Base-by-base conservation (phyloP, 2,113 vertebrate species). In the Nymphicus hollandicus region DNA sequence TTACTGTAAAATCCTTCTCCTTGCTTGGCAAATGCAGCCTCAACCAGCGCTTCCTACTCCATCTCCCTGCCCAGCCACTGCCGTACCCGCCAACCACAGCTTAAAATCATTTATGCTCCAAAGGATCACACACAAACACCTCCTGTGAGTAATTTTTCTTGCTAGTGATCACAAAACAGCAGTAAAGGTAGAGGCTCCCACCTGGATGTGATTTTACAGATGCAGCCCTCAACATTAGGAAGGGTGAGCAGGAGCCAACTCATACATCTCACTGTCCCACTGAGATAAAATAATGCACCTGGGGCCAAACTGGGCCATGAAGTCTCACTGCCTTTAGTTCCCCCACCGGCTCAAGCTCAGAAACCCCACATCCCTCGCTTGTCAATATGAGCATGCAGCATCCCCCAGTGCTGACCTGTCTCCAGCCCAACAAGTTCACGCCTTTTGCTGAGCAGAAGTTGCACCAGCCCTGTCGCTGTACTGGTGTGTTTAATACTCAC, bases 1-100 rank as follows among this genome's bases (percentile, higher is more conserved):
- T 97, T 97, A 96, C 96, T 96, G 95, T 76, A 97, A 97, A 96
- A 97, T 96, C 96, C 95, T 97, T 96, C 89, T 94, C 93, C 85
- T 91, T 93, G 93, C 95, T 95, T 97, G 95, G 95, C 96, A 97
- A 96, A 97, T 88, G 88, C 88, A 95, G 93, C 77, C 70, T 96
- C 73, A 96, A 93, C 88, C 93, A 93, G 91, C 52, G 41, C 96
- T 96, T 96, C 93, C 86, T 96, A 86, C 92, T 93, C 86, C 93
- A 88, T 96, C 92, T 95, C 88, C 92, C 88, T 93, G 88, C 96
- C 92, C 91, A 97, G 96, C 86, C 96, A 86, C 92, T 88, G 81
- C 92, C 17, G 4, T 94, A 96, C 65, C 86, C 80, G 58, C 95
- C 91, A 96, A 97, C 96, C 95, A 76, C 93, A 97, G 93, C 86